Evolutionary conservation across 2,797 vertebrate genomes (phyloP).

Genomic region (Semaprochilodus insignis): DNA sequence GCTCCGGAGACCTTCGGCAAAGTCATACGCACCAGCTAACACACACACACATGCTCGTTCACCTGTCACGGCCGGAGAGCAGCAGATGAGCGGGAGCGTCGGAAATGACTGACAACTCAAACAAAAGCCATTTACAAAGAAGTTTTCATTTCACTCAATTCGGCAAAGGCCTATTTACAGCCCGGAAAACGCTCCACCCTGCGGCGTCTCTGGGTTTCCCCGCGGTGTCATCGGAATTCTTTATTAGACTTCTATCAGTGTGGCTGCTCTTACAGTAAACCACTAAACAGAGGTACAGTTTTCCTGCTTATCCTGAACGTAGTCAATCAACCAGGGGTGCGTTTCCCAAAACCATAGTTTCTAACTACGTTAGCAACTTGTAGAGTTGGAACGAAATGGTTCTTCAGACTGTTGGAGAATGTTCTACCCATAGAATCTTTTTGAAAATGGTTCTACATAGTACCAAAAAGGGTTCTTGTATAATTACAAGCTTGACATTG

Average conservation of each 20-base stretch:
- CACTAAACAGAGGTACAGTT: no score
- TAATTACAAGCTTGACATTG: no score
- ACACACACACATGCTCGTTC: constrained; percentile 17
- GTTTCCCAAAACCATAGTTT: no score
- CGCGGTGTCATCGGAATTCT: not conserved
- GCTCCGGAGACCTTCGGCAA: constrained; percentile 35
- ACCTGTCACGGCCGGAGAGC: constrained; percentile 15
- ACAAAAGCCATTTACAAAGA: constrained; percentile 7
- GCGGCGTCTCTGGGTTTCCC: not conserved
- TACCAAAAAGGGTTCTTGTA: no score
- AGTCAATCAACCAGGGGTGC: no score
- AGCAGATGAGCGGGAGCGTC: constrained; percentile 8
- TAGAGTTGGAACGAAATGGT: no score
- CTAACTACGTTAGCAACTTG: not conserved
- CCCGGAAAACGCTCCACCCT: not conserved
- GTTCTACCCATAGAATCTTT: no score
- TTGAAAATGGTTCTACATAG: no score
- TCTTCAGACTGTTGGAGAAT: no score
- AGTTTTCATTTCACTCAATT: not conserved
- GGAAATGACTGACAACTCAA: constrained; percentile 5
- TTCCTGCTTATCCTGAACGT: no score
- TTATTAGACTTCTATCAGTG: not conserved
- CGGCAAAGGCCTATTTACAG: not conserved
- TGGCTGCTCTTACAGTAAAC: no score
- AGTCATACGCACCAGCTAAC: constrained; percentile 19